Percentiles rank a stretch among this genome's conserved stretches.
Evolutionary conservation across 2,888 invertebrate genomes (phyloP).

Genomic region (Hirtodrosophila confusa): DNA sequence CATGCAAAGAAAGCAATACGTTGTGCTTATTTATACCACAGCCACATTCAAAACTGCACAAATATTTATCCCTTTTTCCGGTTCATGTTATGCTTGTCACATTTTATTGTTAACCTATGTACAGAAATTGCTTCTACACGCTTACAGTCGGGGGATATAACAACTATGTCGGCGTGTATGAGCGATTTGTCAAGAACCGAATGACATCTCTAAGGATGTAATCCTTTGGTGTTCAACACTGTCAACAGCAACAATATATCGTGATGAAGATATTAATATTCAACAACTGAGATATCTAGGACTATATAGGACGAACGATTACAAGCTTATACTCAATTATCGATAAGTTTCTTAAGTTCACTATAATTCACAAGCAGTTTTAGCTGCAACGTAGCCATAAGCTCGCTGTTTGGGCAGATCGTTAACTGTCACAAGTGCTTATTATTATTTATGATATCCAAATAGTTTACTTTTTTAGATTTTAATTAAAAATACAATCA

Average conservation of each 20-base stretch:
- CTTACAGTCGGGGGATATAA: neutral
- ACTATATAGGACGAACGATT: too few relatives aligned
- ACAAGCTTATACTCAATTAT: too few relatives aligned
- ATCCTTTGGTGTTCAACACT: neutral
- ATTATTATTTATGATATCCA: too few relatives aligned
- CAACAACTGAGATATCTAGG: too few relatives aligned
- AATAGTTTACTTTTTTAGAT: too few relatives aligned
- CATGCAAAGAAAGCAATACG: constrained; percentile 5
- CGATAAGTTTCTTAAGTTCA: neutral
- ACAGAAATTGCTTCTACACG: constrained; percentile 4
- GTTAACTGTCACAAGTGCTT: too few relatives aligned
- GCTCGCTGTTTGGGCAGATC: too few relatives aligned
- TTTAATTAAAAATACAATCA: too few relatives aligned
- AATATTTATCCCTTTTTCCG: constrained; percentile 27
- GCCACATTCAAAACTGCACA: constrained; percentile 18
- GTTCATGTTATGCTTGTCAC: constrained; percentile 25
- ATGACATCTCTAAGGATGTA: constrained; percentile 5
- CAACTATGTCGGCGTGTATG: constrained; percentile 12
- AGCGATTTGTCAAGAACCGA: neutral
- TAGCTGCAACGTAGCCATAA: too few relatives aligned
- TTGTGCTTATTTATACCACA: constrained; percentile 3
- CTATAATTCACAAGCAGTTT: constrained; percentile 9
- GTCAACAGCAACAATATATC: too few relatives aligned
- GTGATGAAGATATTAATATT: too few relatives aligned
- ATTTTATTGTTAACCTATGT: constrained; percentile 48